Conservation (phyloP, 2,888 invertebrate species). For the Chirona hameri region DNA sequence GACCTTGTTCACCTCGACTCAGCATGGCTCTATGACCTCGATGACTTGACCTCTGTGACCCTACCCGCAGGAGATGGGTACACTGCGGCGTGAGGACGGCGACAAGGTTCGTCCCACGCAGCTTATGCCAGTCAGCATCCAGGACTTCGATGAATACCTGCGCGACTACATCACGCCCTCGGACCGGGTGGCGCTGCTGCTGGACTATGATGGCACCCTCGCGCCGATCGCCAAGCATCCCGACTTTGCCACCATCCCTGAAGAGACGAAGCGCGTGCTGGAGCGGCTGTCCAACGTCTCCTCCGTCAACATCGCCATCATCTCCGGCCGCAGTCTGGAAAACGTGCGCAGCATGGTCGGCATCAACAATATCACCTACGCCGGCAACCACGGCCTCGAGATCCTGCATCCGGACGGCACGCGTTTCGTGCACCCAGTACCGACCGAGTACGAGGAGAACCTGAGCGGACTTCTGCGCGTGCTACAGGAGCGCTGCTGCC, state of each 20-base stretch:
- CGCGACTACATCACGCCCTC: conserved; percentile 42
- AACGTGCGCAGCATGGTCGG: conserved; percentile 49
- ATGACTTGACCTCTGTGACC: conserved; percentile 34
- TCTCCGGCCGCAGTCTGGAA: conserved; percentile 49
- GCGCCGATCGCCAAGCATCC: conserved; percentile 49
- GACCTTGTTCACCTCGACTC: no score
- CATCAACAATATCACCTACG: conserved; percentile 49
- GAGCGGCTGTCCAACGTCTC: conserved; percentile 47
- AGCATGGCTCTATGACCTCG: no score
- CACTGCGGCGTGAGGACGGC: conserved; percentile 31
- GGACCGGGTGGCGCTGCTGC: conserved; percentile 45
- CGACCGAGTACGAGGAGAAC: conserved; percentile 48
- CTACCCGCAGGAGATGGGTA: conserved; percentile 30
- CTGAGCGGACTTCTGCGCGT: conserved; percentile 54
- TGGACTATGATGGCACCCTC: conserved; percentile 52
- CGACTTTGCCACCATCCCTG: conserved; percentile 48
- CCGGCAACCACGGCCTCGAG: conserved; percentile 50
- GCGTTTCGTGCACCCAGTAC: conserved; percentile 49
- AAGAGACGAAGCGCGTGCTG: conserved; percentile 48
- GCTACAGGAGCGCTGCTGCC: conserved; percentile 59
- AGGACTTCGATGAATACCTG: conserved; percentile 47
- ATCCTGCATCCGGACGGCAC: conserved; percentile 50
- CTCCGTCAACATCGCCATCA: conserved; percentile 49
- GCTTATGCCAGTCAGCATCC: conserved; percentile 64
- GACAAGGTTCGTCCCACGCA: conserved; percentile 77